A percentile compares a stretch with the other conserved stretches of the same genome.
Conservation (phyloP, 2,797 vertebrate genomes). For the Cephalopachus bancanus region DNA sequence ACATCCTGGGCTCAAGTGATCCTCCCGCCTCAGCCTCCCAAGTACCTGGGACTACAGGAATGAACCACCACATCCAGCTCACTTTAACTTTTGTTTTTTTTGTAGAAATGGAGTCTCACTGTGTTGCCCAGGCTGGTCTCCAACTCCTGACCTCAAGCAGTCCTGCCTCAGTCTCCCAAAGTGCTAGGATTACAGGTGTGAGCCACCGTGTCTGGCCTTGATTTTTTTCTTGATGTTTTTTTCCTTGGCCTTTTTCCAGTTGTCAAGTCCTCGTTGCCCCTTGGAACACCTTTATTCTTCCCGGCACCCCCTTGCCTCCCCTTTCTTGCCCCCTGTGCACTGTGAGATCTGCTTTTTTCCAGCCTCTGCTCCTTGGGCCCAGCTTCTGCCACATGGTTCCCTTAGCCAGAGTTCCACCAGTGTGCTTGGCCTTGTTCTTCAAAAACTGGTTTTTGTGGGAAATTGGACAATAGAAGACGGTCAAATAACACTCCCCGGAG, state of each 20-base stretch:
- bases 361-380: neutral
- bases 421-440: slow-evolving; percentile 34
- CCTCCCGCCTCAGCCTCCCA: too few relatives aligned
- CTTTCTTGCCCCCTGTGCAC: neutral
- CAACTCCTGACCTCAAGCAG: too few relatives aligned
- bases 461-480: slow-evolving; percentile 54
- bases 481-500: slow-evolving; percentile 11
- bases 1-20: too few relatives aligned
- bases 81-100: too few relatives aligned
- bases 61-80: too few relatives aligned
- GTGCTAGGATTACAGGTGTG: too few relatives aligned
- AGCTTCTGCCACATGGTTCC: neutral
- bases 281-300: neutral
- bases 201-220: too few relatives aligned
- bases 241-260: neutral
- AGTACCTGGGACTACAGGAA: too few relatives aligned
- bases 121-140: too few relatives aligned
- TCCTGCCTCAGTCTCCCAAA: too few relatives aligned
- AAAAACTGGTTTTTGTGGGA: slow-evolving; percentile 49
- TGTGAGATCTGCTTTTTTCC: neutral
- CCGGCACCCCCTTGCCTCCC: neutral
- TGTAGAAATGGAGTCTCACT: too few relatives aligned
- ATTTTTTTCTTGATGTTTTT: neutral
- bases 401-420: neutral
- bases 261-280: neutral